A percentile compares a stretch with the other conserved stretches of the same genome.
Conservation (phyloP, 1,140 invertebrate species). For the Euwallacea fornicatus region DNA sequence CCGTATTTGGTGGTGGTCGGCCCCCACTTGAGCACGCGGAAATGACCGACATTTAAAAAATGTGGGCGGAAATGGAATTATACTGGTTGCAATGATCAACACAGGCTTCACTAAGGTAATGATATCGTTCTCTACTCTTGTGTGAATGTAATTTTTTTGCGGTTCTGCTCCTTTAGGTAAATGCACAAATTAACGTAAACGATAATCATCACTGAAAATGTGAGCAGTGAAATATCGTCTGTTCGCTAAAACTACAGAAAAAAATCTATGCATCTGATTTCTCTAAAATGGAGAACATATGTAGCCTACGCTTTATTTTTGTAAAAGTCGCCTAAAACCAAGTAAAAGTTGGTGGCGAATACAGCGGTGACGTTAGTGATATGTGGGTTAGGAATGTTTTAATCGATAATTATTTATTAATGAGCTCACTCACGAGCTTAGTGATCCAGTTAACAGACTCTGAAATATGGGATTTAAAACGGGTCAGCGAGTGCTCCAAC, state of each 20-base stretch:
- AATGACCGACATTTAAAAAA: constrained; percentile 33
- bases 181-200: too few species aligned
- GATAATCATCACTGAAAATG: too few species aligned
- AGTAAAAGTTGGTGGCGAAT: constrained; percentile 13
- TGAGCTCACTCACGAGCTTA: too few species aligned
- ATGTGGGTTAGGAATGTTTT: constrained; percentile 20
- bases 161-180: too few species aligned
- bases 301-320: constrained; percentile 21
- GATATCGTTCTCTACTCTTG: too few species aligned
- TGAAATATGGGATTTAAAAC: too few species aligned
- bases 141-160: too few species aligned
- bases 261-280: neutral
- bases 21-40: constrained; percentile 27
- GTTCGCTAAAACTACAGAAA: constrained; percentile 1
- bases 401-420: too few species aligned
- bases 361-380: constrained; percentile 15
- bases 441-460: too few species aligned
- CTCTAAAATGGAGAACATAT: constrained; percentile 21
- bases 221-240: neutral
- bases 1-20: constrained; percentile 37
- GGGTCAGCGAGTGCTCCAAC: too few species aligned
- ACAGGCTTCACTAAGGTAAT: neutral
- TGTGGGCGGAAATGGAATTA: constrained; percentile 30
- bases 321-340: constrained; percentile 15
- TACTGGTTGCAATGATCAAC: constrained; percentile 1